Evolutionary conservation across 2,888 invertebrate genomes (phyloP), one percentile per base, ranked within the genome.

Genomic region (Pemphredon lugubris): DNA sequence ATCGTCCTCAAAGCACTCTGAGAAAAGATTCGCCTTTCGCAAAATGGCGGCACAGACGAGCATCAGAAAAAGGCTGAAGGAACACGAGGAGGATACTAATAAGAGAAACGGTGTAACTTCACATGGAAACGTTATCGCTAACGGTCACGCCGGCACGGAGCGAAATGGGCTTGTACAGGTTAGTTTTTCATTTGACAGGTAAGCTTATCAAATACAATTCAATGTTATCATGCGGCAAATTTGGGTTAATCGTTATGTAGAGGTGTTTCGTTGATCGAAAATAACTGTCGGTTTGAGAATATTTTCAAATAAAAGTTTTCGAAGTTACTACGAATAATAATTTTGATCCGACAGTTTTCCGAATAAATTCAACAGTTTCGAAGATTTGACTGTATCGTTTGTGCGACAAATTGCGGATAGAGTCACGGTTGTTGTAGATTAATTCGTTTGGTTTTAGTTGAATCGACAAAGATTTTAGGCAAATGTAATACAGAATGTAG

Each of bases 151-250:
- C 55, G 57, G 55, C 51, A 63, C 51, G 6, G 68, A 63, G 13
- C 79, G 73, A 58, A 85, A 84, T 70, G 83, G 78, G 51, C 78
- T 81, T 73, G 66, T 83, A 42, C 75, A 79, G 80, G 88, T 87
- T 77, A 82, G 86, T 82, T 48, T 20, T 42, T 66, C 55, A 40
- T 45, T 54, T 63, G 69, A 55, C 70, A 60, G 39, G 47, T 51
- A 44, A n/a, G n/a, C n/a, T 30, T 30, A 9, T 9, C 9, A 9
- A 9, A 9, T 30, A 30, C 7, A 30, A 30, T 9, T 30, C 30
- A 1, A 2, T 2, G 9, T 1, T 30, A 30, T 30, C n/a, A n/a
- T 30, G 7, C 30, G 30, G 30, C 7, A 30, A 30, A 30, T 30
- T 30, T 9, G 30, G 9, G 30, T 30, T 30, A 30, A 30, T 30